These are phyloP conservation scores for Callocephalon fimbriatum DNA, from an alignment of 2,113 vertebrate genomes.

Conservation along the genomic window DNA sequence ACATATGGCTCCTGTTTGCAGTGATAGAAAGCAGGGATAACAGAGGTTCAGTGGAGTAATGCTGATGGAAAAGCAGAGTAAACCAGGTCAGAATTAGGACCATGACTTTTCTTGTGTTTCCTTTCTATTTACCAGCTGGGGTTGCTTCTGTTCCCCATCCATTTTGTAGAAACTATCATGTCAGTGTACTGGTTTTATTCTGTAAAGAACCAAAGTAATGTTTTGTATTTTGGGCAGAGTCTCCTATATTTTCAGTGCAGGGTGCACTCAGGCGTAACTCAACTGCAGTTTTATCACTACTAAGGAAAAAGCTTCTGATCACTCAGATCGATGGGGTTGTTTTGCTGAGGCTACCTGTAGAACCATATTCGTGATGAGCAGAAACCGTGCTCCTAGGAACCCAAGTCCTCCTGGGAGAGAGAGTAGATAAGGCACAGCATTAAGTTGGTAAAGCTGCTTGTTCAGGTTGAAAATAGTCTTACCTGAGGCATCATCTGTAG, in stretches of 20 bases:
- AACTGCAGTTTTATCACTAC: neutral
- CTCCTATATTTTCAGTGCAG: neutral
- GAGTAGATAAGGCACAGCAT: neutral
- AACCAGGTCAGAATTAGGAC: neutral
- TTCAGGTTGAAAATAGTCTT: neutral
- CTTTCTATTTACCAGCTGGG: neutral
- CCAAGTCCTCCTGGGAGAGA: neutral
- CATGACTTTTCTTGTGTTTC: neutral
- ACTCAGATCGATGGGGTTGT: neutral
- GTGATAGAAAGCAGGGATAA: neutral
- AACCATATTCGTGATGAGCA: neutral
- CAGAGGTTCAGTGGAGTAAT: neutral
- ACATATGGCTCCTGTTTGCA: neutral
- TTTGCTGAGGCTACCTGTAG: neutral
- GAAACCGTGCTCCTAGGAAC: neutral
- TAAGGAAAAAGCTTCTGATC: neutral
- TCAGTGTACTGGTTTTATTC: fast-evolving
- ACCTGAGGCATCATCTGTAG: neutral
- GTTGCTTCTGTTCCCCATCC: neutral
- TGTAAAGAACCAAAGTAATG: neutral
- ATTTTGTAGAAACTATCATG: neutral
- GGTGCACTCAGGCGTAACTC: neutral
- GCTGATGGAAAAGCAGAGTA: neutral
- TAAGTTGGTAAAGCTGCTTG: neutral
- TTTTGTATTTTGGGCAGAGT: neutral